These are phyloP conservation scores for Mesitornis unicolor DNA, from an alignment of 2,113 vertebrate species.

Conservation along the genomic window DNA sequence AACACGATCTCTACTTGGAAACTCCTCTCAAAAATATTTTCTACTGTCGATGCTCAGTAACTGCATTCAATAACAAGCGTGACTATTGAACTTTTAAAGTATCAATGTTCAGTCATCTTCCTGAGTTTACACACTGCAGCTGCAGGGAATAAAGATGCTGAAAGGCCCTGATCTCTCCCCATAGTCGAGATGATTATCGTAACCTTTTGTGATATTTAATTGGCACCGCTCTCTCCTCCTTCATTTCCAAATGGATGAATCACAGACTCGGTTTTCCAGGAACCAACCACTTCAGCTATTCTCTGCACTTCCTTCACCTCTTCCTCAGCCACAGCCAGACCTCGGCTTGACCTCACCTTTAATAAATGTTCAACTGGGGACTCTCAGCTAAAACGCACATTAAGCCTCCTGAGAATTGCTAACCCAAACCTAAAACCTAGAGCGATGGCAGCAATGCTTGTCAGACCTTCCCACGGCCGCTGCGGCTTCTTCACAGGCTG, in stretches of 20 bases:
- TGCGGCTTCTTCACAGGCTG: background rate
- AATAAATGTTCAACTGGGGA: background rate
- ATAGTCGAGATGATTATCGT: background rate
- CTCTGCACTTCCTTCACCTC: constrained; percentile 11
- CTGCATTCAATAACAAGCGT: background rate
- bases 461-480: background rate
- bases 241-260: constrained; percentile 40
- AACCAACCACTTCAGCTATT: constrained; percentile 34
- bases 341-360: constrained; percentile 31
- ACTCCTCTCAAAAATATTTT: constrained; percentile 37
- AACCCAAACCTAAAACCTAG: background rate
- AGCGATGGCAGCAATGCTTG: background rate
- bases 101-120: background rate
- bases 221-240: constrained; percentile 29
- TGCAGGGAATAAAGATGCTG: constrained; percentile 10
- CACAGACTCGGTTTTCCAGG: constrained; percentile 5
- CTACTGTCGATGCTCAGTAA: constrained; percentile 27
- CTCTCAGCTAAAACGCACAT: background rate
- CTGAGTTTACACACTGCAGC: constrained; percentile 22
- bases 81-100: constrained; percentile 29
- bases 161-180: background rate
- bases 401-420: background rate
- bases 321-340: constrained; percentile 12
- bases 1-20: constrained; percentile 31
- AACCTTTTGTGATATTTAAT: constrained; percentile 33